Evolutionary conservation across 1,140 invertebrate genomes (phyloP), one percentile per base, ranked within the genome.

Genomic region (Temnothorax nylanderi): DNA sequence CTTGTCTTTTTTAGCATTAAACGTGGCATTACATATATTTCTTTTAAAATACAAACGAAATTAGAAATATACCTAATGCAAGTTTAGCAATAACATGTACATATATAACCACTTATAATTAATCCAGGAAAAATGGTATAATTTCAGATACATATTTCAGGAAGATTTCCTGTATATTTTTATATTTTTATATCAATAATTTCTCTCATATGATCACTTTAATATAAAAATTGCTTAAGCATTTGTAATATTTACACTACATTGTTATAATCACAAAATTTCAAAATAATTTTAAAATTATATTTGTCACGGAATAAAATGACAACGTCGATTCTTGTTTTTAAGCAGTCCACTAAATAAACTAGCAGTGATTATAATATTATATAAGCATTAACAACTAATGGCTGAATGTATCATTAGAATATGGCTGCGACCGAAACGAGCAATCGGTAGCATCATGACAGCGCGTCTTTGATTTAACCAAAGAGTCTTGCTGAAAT

Each of bases 401-500:
- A 67, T 37, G 3, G 18, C n/a, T 11, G 8, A 65, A 37, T 54
- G 54, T 26, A 37, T 67, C 13, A 26, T 41, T n/a, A n/a, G 8
- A 44, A 58, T 49, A 85, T 60, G 85, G 26, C 21, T 72, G 37
- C 54, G 7, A 21, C 7, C 13, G 80, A 74, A 74, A 60, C 18
- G 18, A 81, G 78, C 64, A 82, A 84, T 84, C 80, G 80, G 80
- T 60, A 62, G 56, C 69, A 60, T 49, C 54, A 49, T 74, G 54
- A 60, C 54, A 60, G 32, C 32, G 67, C 76, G 86, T 71, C 84
- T 90, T 91, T 93, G 92, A 91, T 92, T 93, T 92, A 92, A 84
- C 75, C 75, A 81, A 87, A 89, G 87, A 86, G 86, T 90, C 89
- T 93, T 88, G 89, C 84, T 87, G 89, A 93, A 93, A 93, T 89